Base-by-base conservation (phyloP, 2,797 vertebrate genomes). In the Galaxias olidus region DNA sequence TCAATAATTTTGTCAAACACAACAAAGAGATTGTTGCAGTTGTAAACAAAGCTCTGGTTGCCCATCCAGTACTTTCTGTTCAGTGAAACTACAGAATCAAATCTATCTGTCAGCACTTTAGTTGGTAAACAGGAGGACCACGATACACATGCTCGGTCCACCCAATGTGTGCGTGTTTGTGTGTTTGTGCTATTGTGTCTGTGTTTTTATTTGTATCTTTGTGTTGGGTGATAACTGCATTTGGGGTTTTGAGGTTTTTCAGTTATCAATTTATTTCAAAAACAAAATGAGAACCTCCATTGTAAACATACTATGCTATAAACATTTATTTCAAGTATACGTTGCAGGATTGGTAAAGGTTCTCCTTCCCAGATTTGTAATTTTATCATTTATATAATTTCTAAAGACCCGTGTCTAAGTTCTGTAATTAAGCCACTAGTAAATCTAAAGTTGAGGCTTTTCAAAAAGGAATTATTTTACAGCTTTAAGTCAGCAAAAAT, bases 61-160 rank as follows among this genome's bases (percentile, higher is more conserved):
- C 51, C 49, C 43, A 42, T 85, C 89, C 74, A 75, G 87, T 7
- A 15, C 75, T 72, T 88, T 90, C 87, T 61, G 45, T 55, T 73
- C 42, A 67, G 68, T 17, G 47, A 67, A 61, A 73, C 17, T 53
- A 76, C 46, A 85, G 78, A 88, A 87, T 84, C 47, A 82, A 87
- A 86, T 51, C 58, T 63, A 69, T 15, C 66, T 14, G 88, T 89
- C 88, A 90, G 86, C 86, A 87, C 68, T 80, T 81, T 71, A 4
- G 15, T 65, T 4, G 60, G 60, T 63, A 53, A 63, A 67, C 68
- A 76, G 59, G 69, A 59, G 9, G 8, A 55, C 48, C 44, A 47
- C 30, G 65, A 72, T 63, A 41, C 59, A 74, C 75, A 75, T 44
- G 70, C 61, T 15, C 47, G 13, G 14, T 47, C 30, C 10, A 20